Evolutionary conservation across 2,797 vertebrate species (phyloP), one percentile per base, ranked within the genome.

Genomic region (Gallinago stenura): DNA sequence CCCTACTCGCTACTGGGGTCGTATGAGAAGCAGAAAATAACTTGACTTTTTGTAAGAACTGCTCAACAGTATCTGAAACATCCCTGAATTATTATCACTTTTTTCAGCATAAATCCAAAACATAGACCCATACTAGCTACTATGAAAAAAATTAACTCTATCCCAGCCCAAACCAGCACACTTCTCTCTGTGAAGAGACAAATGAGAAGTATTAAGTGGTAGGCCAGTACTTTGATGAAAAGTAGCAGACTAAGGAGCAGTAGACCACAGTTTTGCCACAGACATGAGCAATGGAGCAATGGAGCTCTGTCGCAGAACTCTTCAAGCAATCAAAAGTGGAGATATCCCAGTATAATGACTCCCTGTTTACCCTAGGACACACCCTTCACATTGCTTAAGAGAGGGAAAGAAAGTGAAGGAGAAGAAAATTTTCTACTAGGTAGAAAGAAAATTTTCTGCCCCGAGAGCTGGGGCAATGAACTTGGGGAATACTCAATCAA

Each of bases 201-300:
- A 66, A 8, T 15, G 73, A 69, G 30, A 78, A 37, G 14, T 50
- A 20, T n/a, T 26, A 46, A 2, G 2, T 9, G 14, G 15, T 31
- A 73, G 51, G 21, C 30, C 51, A 43, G 33, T 83, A n/a, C 30
- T 90, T n/a, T 18, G 54, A 62, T 2, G 10, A 39, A 70, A 89
- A 87, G 35, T 31, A 75, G n/a, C 17, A 56, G 24, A 28, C 8
- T 41, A 48, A 21, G 45, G 35, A 89, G 35, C 30, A 65, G 35
- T 24, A 91, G 25, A 64, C 9, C 28, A 68, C 16, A 26, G 43
- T 54, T 91, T 62, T 65, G 43, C 39, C 54, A 51, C 8, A 58
- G 33, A 19, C 16, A 20, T 10, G 15, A 51, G 46, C 0, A 0
- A 9, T 28, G 13, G 33, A 81, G 19, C 39, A 39, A 39, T 39